Evolutionary conservation across 2,113 vertebrate genomes (phyloP).

Genomic region (Channa argus): DNA sequence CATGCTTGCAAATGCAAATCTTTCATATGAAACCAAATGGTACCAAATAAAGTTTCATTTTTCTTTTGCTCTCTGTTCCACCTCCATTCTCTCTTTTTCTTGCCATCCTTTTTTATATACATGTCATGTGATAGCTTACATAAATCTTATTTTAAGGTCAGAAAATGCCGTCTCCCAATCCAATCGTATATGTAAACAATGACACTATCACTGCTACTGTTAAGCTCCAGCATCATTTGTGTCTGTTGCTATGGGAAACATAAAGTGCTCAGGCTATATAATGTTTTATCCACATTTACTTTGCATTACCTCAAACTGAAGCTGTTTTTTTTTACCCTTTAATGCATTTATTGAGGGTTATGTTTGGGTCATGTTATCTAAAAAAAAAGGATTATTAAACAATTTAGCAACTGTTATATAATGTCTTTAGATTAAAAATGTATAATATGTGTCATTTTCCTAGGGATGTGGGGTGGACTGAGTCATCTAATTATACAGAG

Average conservation of each 20-base stretch:
- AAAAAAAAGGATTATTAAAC: constrained; percentile 31
- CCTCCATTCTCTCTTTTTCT: not conserved
- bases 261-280: not conserved
- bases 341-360: constrained; percentile 21
- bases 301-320: constrained; percentile 3
- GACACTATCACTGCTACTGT: constrained; percentile 1
- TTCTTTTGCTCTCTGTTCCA: not conserved
- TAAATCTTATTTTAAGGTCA: constrained; percentile 13
- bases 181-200: constrained; percentile 24
- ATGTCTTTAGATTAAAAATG: constrained; percentile 1
- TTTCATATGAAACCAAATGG: not conserved
- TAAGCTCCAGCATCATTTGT: constrained; percentile 1
- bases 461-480: constrained; percentile 4
- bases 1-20: not conserved
- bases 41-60: not conserved
- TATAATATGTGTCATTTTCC: not conserved
- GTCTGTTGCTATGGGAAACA: constrained; percentile 35
- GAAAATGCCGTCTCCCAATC: constrained; percentile 10
- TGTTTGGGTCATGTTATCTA: not conserved
- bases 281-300: constrained; percentile 18
- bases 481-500: constrained; percentile 12
- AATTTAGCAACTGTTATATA: constrained; percentile 4
- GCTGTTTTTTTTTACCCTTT: not conserved
- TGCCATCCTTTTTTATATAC: not conserved
- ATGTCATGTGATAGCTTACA: not conserved